Evolutionary conservation across 2,113 vertebrate genomes (phyloP).

Genomic region (Stercorarius parasiticus): DNA sequence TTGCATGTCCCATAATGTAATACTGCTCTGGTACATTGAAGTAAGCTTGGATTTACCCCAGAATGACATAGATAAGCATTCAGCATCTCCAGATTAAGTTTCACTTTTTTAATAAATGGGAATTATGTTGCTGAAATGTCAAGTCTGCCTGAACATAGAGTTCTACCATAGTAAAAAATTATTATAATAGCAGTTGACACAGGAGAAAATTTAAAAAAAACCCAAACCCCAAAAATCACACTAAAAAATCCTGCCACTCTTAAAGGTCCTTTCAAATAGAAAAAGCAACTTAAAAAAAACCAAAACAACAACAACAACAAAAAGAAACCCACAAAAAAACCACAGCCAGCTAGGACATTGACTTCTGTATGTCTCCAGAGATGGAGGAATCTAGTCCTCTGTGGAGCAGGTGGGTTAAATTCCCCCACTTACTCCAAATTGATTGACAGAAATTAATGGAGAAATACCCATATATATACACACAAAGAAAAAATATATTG

Average conservation of each 20-base stretch:
- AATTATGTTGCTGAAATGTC: not conserved
- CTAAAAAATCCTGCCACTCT: not conserved
- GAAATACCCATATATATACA: not conserved
- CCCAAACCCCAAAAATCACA: rapidly evolving
- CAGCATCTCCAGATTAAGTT: not conserved
- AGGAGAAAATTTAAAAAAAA: not conserved
- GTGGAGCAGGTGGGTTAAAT: not conserved
- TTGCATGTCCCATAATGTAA: not conserved
- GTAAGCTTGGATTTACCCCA: not conserved
- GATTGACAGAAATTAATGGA: not conserved
- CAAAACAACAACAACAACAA: not conserved
- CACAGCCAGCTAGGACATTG: rapidly evolving
- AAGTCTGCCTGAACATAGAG: not conserved
- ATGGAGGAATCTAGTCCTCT: not conserved
- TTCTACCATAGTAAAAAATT: not conserved
- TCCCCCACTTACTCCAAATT: not conserved
- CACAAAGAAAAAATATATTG: not conserved
- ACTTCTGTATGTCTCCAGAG: not conserved
- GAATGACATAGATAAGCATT: not conserved
- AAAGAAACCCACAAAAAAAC: no score
- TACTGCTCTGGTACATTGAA: not conserved
- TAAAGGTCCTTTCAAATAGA: not conserved
- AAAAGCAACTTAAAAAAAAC: not conserved
- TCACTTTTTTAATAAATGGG: not conserved
- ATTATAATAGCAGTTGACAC: not conserved